Conservation (phyloP, 2,113 vertebrate genomes). For the Nymphicus hollandicus region DNA sequence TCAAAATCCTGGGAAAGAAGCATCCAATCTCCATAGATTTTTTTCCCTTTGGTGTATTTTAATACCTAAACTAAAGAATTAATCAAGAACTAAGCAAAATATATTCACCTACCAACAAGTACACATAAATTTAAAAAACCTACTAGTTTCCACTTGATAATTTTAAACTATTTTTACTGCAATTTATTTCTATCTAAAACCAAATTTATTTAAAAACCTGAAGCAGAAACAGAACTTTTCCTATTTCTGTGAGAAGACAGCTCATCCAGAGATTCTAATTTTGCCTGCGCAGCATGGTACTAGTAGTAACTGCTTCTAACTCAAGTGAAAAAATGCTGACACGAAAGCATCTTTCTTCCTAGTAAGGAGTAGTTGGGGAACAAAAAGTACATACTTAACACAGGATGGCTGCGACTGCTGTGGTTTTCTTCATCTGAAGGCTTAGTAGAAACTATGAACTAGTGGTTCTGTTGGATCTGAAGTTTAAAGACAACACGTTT, state of each 20-base stretch:
- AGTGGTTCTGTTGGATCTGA: neutral
- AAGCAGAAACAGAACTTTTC: neutral
- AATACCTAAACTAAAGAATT: neutral
- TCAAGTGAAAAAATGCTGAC: neutral
- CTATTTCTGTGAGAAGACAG: neutral
- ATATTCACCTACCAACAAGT: neutral
- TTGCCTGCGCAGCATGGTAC: neutral
- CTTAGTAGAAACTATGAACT: neutral
- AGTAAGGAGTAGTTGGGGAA: neutral
- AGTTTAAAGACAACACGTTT: neutral
- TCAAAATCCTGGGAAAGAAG: neutral
- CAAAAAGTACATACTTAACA: neutral
- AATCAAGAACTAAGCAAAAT: neutral
- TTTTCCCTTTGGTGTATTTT: neutral
- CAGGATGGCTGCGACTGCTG: neutral
- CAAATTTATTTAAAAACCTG: neutral
- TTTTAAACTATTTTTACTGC: neutral
- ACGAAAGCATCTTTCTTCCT: neutral
- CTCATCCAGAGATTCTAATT: neutral
- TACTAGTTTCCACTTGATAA: neutral
- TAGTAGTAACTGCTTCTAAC: neutral
- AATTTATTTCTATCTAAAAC: neutral
- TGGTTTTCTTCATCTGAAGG: neutral
- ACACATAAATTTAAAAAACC: neutral
- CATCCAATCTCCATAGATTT: neutral